Percentiles rank a stretch among this genome's conserved stretches.
These are phyloP conservation scores for Syrmaticus mikado DNA, from an alignment of 2,113 vertebrate species.

Conservation along the genomic window DNA sequence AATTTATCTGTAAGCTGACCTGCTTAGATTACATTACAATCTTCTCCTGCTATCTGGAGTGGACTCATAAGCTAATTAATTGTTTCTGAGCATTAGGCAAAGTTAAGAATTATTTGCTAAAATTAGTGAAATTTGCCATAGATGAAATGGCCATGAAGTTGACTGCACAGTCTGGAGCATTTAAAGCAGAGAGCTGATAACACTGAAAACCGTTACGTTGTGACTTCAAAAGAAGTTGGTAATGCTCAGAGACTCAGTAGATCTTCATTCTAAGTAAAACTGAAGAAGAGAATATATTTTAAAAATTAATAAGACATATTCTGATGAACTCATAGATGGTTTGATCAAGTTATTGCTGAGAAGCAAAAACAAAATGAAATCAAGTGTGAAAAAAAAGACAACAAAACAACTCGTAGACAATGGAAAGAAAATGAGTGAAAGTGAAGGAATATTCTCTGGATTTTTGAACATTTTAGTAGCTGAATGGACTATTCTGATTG, in stretches of 20 bases:
- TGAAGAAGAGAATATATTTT: not conserved
- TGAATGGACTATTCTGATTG: not conserved
- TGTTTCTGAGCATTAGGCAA: not conserved
- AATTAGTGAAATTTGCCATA: not conserved
- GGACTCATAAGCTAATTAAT: not conserved
- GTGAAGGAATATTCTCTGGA: not conserved
- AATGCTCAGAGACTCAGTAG: accelerated
- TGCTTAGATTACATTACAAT: not conserved
- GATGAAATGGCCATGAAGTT: not conserved
- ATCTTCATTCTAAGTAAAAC: not conserved
- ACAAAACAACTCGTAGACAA: not conserved
- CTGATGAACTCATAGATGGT: not conserved
- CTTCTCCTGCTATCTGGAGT: not conserved
- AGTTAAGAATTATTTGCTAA: not conserved
- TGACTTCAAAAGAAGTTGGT: not conserved
- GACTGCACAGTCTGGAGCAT: not conserved
- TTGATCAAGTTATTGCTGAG: not conserved
- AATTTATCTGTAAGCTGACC: not conserved
- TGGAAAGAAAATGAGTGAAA: not conserved
- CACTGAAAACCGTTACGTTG: accelerated
- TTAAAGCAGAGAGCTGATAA: not conserved
- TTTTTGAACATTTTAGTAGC: not conserved
- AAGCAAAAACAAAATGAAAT: not conserved
- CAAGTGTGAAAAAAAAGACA: not conserved
- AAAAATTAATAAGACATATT: not conserved